Evolutionary conservation across 2,888 invertebrate genomes (phyloP).

Genomic region (Melieria picta): DNA sequence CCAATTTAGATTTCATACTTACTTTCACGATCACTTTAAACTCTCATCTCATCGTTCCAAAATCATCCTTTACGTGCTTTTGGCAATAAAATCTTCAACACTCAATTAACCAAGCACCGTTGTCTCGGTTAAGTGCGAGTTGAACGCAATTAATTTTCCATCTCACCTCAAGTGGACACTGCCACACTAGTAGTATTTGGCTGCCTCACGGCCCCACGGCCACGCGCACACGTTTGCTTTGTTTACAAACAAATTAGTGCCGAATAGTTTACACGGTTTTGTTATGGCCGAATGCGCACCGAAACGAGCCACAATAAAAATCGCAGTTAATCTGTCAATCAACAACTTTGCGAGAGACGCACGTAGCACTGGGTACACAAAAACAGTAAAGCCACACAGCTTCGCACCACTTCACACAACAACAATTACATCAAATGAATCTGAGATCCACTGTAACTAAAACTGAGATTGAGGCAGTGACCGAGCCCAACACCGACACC

Average conservation of each 20-base stretch:
- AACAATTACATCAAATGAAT: slow-evolving; percentile 4
- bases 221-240: neutral
- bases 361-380: slow-evolving; percentile 6
- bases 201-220: neutral
- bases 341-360: slow-evolving; percentile 29
- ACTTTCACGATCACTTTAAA: no score
- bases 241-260: slow-evolving; percentile 28
- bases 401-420: slow-evolving; percentile 8
- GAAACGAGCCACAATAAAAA: slow-evolving; percentile 27
- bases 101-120: neutral
- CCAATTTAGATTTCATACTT: no score
- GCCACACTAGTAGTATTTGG: neutral
- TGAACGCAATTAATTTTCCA: slow-evolving; percentile 11
- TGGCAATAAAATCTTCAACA: neutral
- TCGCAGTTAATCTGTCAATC: slow-evolving; percentile 30
- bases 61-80: no score
- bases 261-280: slow-evolving; percentile 17
- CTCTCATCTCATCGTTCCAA: no score
- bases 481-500: neutral
- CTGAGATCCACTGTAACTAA: slow-evolving; percentile 10
- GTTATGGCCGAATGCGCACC: slow-evolving; percentile 14
- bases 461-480: neutral
- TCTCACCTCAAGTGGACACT: neutral
- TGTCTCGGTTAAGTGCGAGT: no score
- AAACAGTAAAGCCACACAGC: neutral